Percentiles rank a stretch among this genome's conserved stretches.
Evolutionary conservation across 2,888 invertebrate genomes (phyloP).

Genomic region (Coelogynopora nodosa): DNA sequence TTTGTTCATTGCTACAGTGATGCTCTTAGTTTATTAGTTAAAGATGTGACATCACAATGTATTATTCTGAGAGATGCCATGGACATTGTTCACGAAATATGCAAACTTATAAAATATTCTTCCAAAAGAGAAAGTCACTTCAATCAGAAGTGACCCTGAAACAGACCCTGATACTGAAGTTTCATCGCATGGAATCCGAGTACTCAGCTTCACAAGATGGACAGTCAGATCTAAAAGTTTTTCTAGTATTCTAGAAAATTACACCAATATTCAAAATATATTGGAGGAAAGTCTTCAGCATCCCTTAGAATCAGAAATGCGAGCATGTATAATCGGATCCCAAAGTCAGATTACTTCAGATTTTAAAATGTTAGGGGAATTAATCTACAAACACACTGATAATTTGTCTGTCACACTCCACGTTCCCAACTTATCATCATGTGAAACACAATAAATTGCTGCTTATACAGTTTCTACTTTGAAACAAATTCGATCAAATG

Average conservation of each 20-base stretch:
- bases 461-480: background rate
- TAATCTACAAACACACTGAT: no score
- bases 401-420: background rate
- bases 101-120: conserved; percentile 22
- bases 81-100: background rate
- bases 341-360: background rate
- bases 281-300: background rate
- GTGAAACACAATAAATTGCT: background rate
- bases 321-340: conserved; percentile 13
- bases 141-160: background rate
- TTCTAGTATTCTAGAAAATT: conserved; percentile 4
- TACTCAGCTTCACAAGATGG: conserved; percentile 9
- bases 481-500: background rate
- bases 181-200: background rate
- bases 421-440: background rate
- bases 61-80: no score
- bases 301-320: background rate
- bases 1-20: no score
- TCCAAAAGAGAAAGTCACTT: conserved; percentile 15
- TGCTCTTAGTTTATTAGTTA: no score
- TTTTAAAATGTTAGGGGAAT: no score
- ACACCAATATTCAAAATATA: no score
- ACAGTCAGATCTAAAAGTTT: background rate
- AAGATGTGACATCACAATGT: no score
- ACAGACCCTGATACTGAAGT: conserved; percentile 6